phyloP scores from a whole-genome alignment of 2,113 vertebrate genomes.

The Oreochromis niloticus region DNA sequence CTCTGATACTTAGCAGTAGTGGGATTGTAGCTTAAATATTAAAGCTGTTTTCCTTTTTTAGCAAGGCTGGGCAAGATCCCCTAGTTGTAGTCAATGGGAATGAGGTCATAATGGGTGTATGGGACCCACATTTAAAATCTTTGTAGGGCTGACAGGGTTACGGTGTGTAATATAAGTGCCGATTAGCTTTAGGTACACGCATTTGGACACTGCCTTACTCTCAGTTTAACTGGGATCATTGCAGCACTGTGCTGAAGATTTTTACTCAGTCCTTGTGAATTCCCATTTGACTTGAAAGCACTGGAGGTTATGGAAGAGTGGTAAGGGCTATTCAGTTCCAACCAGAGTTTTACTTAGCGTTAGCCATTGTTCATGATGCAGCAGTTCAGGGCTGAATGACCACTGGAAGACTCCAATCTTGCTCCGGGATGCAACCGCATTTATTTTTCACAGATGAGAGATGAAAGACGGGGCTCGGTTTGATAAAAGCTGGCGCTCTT shows the following conservation, averaged over 20 bases:
- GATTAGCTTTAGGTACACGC: not conserved
- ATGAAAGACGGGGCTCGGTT: not conserved
- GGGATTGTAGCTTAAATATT: not conserved
- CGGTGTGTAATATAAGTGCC: not conserved
- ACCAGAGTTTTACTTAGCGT: not conserved
- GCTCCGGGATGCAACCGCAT: not conserved
- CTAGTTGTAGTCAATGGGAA: not conserved
- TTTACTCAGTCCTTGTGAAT: not conserved
- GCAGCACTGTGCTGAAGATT: not conserved
- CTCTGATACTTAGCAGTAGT: not conserved
- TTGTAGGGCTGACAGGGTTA: not conserved
- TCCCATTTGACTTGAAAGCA: not conserved
- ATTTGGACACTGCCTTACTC: not conserved
- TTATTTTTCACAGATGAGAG: not conserved
- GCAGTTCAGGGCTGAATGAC: not conserved
- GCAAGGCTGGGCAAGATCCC: not conserved
- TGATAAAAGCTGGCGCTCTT: not conserved
- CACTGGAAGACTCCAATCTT: not conserved
- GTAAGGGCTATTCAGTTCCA: not conserved
- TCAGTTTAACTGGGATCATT: not conserved
- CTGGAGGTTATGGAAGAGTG: not conserved
- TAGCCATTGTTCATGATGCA: not conserved
- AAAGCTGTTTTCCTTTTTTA: not conserved
- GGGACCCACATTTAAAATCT: not conserved
- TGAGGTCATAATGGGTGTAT: not conserved